Conservation (phyloP, 2,113 vertebrate species). For the Hippocampus mohnikei region DNA sequence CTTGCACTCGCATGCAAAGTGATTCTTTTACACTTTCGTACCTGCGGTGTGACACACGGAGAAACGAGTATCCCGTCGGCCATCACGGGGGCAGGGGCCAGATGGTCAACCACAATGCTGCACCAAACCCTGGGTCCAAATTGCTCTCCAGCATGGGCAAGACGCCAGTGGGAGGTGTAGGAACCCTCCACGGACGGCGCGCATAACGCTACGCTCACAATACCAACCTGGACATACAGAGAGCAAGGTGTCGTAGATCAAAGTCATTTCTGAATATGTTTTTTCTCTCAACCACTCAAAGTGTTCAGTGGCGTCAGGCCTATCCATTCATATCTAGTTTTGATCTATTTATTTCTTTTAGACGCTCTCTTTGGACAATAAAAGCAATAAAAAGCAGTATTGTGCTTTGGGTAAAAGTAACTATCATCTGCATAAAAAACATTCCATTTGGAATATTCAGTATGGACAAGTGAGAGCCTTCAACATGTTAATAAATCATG, state of each 20-base stretch:
- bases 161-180: constrained; percentile 95
- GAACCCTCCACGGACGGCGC: constrained; percentile 87
- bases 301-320: too few species aligned
- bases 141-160: constrained; percentile 89
- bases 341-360: too few species aligned
- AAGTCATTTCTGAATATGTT: too few species aligned
- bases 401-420: too few species aligned
- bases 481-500: too few species aligned
- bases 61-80: constrained; percentile 61
- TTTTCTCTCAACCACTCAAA: too few species aligned
- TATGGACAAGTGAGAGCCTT: too few species aligned
- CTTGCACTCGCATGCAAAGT: background rate
- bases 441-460: too few species aligned
- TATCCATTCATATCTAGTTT: too few species aligned
- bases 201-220: constrained; percentile 90
- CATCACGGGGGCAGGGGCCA: constrained; percentile 67
- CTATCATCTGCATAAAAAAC: too few species aligned
- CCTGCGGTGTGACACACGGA: constrained; percentile 77
- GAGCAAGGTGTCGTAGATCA: background rate
- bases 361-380: too few species aligned
- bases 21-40: constrained; percentile 19
- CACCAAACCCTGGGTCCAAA: constrained; percentile 98
- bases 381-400: too few species aligned
- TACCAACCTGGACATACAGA: constrained; percentile 71
- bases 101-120: constrained; percentile 89